Evolutionary conservation across 2,888 invertebrate species (phyloP).

Genomic region (Tryphoninae sp.): DNA sequence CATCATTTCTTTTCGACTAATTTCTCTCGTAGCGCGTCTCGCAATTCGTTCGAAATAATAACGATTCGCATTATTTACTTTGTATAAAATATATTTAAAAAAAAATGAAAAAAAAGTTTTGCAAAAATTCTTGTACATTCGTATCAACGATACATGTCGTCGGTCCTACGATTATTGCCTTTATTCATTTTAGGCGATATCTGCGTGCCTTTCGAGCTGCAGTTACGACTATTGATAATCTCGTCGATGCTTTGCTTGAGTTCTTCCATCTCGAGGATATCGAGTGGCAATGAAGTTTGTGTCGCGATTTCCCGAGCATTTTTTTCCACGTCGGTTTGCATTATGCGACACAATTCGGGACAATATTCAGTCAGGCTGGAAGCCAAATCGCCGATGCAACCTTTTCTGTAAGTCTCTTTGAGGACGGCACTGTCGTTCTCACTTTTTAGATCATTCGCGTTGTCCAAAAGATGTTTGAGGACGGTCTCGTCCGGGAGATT

Average conservation of each 20-base stretch:
- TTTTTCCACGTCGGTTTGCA: constrained; percentile 72
- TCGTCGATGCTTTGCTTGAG: constrained; percentile 79
- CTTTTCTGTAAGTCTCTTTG: constrained; percentile 72
- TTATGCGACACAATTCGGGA: constrained; percentile 74
- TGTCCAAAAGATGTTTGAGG: constrained; percentile 76
- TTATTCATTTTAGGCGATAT: constrained; percentile 77
- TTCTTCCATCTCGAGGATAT: constrained; percentile 79
- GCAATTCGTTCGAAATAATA: constrained; percentile 6
- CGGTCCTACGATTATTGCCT: constrained; percentile 67
- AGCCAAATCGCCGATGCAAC: constrained; percentile 73
- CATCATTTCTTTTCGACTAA: background rate
- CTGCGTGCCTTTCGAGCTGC: constrained; percentile 78
- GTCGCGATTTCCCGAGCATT: constrained; percentile 78
- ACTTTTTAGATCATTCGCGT: constrained; percentile 69
- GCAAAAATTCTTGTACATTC: constrained; percentile 50
- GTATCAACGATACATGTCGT: constrained; percentile 60
- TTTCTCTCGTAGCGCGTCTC: background rate
- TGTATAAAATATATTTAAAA: constrained; percentile 51
- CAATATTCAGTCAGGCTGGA: constrained; percentile 76
- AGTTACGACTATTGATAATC: constrained; percentile 77
- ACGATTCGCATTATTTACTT: constrained; percentile 36
- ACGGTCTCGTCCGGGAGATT: constrained; percentile 73
- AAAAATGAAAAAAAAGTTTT: constrained; percentile 28
- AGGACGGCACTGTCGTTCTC: constrained; percentile 69
- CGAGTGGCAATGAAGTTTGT: constrained; percentile 78